phyloP scores from a whole-genome alignment of 2,797 vertebrate genomes.

The Tolypeutes matacus region DNA sequence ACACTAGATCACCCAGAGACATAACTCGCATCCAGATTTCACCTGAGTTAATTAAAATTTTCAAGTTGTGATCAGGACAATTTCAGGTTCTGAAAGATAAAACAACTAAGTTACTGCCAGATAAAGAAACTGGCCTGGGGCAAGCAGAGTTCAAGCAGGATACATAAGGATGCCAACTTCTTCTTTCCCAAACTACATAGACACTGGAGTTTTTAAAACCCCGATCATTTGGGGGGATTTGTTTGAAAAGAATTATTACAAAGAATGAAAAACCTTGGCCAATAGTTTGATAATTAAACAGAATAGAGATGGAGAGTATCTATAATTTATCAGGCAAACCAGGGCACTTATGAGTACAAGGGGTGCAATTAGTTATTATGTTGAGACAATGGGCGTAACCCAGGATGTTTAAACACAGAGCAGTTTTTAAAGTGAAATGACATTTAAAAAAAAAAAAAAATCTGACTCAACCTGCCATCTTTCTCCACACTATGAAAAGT shows the following conservation, averaged over 20 bases:
- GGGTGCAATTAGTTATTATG: conserved; percentile 10
- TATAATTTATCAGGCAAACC: background rate
- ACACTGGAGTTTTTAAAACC: background rate
- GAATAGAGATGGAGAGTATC: background rate
- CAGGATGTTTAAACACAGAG: background rate
- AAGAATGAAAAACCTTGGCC: background rate
- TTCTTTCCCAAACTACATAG: background rate
- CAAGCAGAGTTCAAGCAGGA: background rate
- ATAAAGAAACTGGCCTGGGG: background rate
- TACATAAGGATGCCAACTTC: background rate
- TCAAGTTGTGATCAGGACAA: conserved; percentile 26
- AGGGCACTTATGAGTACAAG: background rate
- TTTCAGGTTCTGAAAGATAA: conserved; percentile 29
- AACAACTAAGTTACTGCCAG: background rate
- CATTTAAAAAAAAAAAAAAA: background rate
- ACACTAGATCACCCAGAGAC: background rate
- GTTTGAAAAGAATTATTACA: conserved; percentile 47
- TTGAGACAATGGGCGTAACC: background rate
- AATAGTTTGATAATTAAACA: background rate
- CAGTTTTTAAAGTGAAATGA: conserved; percentile 37
- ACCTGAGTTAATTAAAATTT: conserved; percentile 45
- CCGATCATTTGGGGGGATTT: background rate
- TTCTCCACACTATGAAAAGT: background rate
- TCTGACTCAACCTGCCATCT: background rate
- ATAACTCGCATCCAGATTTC: background rate